These are phyloP conservation scores for Sitodiplosis mosellana DNA, from an alignment of 1,140 invertebrate genomes.

Conservation along the genomic window DNA sequence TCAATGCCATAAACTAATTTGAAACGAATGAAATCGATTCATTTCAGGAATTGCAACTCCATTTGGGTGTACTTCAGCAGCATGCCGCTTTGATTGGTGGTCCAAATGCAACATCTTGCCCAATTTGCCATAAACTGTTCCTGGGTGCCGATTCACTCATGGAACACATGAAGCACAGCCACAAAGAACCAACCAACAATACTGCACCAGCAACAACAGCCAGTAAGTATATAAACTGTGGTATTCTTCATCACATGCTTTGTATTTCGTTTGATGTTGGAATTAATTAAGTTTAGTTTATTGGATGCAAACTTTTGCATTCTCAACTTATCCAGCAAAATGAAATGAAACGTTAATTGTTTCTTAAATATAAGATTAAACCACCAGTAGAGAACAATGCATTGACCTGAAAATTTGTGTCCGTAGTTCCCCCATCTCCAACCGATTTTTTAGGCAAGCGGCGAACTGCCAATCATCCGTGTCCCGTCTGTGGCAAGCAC, in stretches of 20 bases:
- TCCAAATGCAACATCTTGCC: slow-evolving; percentile 74
- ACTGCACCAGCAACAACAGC: slow-evolving; percentile 71
- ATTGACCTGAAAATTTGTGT: slow-evolving; percentile 1
- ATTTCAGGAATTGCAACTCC: slow-evolving; percentile 61
- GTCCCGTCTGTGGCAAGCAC: slow-evolving; percentile 84
- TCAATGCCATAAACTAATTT: too few relatives aligned
- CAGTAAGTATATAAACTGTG: slow-evolving; percentile 47
- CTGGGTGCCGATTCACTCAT: slow-evolving; percentile 78
- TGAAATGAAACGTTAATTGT: too few relatives aligned
- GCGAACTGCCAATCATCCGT: slow-evolving; percentile 80
- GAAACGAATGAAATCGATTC: background rate
- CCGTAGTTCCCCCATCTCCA: slow-evolving; percentile 9
- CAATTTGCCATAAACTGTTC: slow-evolving; percentile 84
- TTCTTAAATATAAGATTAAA: too few relatives aligned
- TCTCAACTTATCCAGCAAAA: too few relatives aligned
- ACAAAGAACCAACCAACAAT: slow-evolving; percentile 62
- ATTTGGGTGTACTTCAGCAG: slow-evolving; percentile 78
- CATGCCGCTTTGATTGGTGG: slow-evolving; percentile 76
- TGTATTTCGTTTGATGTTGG: too few relatives aligned
- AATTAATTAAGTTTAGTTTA: slow-evolving; percentile 1
- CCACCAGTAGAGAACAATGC: background rate
- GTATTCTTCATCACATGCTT: too few relatives aligned
- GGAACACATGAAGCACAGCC: slow-evolving; percentile 89
- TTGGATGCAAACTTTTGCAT: too few relatives aligned
- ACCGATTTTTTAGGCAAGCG: slow-evolving; percentile 72